A percentile compares a stretch with the other conserved stretches of the same genome.
phyloP scores from a whole-genome alignment of 2,113 vertebrate genomes.

The Galemys pyrenaicus region DNA sequence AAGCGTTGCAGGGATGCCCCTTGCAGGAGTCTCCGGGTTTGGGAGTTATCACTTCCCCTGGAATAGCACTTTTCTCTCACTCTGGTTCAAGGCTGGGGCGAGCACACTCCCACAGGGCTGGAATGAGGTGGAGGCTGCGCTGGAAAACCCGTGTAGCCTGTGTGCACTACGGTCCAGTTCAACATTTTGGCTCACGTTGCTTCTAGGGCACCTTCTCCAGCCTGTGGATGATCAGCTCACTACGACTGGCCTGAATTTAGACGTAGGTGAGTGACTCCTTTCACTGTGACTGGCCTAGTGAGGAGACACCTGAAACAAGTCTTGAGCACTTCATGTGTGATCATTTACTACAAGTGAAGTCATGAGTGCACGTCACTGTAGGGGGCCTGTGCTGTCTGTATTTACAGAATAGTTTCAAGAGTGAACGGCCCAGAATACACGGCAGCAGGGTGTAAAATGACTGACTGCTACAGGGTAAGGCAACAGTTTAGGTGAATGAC shows the following conservation, averaged over 20 bases:
- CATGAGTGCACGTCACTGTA: neutral
- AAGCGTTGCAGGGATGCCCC: too few species aligned
- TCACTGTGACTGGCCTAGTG: neutral
- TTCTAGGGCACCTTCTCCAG: neutral
- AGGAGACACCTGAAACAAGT: neutral
- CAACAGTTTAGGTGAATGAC: neutral
- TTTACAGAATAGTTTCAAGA: neutral
- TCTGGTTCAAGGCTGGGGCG: neutral
- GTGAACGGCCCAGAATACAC: neutral
- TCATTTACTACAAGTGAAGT: neutral
- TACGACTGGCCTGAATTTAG: neutral
- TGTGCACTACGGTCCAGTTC: neutral
- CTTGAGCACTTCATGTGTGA: neutral
- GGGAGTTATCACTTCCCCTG: neutral
- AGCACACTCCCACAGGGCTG: neutral
- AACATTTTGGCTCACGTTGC: neutral
- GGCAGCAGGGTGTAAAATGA: neutral
- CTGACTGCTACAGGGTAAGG: too few species aligned
- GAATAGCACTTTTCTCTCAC: fast-evolving
- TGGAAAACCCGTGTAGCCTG: neutral
- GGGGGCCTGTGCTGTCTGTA: neutral
- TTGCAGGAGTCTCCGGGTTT: neutral
- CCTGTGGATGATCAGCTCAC: neutral
- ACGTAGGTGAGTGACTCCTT: neutral
- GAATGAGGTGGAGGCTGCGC: fast-evolving